A percentile compares a stretch with the other conserved stretches of the same genome.
These are phyloP conservation scores for Chouioia cunea DNA, from an alignment of 2,888 invertebrate genomes.

Conservation along the genomic window DNA sequence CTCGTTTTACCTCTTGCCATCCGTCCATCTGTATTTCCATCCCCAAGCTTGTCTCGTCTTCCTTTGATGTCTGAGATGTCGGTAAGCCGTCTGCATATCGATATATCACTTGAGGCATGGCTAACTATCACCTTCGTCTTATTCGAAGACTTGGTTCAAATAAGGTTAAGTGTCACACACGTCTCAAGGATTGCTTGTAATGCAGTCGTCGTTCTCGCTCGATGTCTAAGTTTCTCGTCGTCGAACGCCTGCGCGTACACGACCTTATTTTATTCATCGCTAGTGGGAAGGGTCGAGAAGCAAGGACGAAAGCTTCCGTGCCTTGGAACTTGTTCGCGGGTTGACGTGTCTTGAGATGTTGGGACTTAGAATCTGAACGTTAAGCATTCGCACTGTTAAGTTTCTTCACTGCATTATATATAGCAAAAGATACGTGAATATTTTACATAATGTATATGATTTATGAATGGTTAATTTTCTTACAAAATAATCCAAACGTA, in stretches of 20 bases:
- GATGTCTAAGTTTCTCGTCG: constrained; percentile 21
- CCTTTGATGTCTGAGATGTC: constrained; percentile 52
- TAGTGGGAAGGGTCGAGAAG: not conserved
- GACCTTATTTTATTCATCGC: constrained; percentile 39
- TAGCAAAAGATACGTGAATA: too few species aligned
- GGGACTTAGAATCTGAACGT: constrained; percentile 11
- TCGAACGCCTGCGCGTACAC: constrained; percentile 8
- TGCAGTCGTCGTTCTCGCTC: constrained; percentile 26
- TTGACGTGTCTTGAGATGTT: constrained; percentile 3
- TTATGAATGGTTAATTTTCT: too few species aligned
- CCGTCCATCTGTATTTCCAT: constrained; percentile 4
- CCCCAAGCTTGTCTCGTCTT: constrained; percentile 22
- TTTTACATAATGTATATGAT: too few species aligned
- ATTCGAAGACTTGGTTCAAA: constrained; percentile 42
- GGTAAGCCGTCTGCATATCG: constrained; percentile 49
- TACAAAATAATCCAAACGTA: too few species aligned
- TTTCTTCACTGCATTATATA: too few species aligned
- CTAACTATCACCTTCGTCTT: constrained; percentile 49
- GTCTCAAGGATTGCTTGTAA: constrained; percentile 31
- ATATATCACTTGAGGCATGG: constrained; percentile 54
- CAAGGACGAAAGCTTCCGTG: too few species aligned
- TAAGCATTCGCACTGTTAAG: too few species aligned
- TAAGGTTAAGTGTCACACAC: constrained; percentile 53
- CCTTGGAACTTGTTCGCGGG: not conserved
- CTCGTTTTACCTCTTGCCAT: not conserved